Percentiles rank a stretch among this genome's conserved stretches.
Evolutionary conservation across 2,797 vertebrate genomes (phyloP).

Genomic region (Clarias laeviceps): DNA sequence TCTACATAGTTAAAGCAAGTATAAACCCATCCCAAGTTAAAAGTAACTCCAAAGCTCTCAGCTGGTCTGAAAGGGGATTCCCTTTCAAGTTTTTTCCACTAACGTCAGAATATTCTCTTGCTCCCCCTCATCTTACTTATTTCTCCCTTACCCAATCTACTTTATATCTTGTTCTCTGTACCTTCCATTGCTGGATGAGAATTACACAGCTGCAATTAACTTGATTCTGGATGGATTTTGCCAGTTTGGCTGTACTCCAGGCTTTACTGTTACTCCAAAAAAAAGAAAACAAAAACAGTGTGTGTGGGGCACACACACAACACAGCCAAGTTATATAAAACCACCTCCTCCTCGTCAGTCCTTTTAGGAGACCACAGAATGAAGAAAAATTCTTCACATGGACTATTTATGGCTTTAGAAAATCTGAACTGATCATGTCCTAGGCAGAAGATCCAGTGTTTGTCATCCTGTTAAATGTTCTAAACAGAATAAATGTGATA

Average conservation of each 20-base stretch:
- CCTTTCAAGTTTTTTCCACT: neutral
- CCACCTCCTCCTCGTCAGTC: neutral
- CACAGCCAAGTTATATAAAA: neutral
- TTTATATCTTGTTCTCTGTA: neutral
- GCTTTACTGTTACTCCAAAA: slow-evolving; percentile 20
- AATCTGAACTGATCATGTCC: neutral
- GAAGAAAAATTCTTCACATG: neutral
- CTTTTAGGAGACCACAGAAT: neutral
- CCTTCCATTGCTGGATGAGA: slow-evolving; percentile 9
- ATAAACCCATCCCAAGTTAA: neutral
- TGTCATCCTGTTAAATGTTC: neutral
- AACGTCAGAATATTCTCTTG: neutral
- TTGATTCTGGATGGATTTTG: slow-evolving; percentile 13
- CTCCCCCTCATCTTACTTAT: neutral
- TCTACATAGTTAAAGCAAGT: neutral
- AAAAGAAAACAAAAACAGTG: slow-evolving; percentile 11
- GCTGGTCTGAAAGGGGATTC: neutral
- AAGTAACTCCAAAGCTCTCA: neutral
- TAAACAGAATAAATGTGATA: neutral
- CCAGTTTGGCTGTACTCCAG: neutral
- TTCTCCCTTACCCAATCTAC: no score
- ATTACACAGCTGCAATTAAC: slow-evolving; percentile 29
- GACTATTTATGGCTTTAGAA: neutral
- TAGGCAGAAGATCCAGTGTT: neutral
- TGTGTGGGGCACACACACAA: slow-evolving; percentile 4